A percentile compares a stretch with the other conserved stretches of the same genome.
Evolutionary conservation across 1,140 invertebrate genomes (phyloP).

Genomic region (Kradibia gibbosae): DNA sequence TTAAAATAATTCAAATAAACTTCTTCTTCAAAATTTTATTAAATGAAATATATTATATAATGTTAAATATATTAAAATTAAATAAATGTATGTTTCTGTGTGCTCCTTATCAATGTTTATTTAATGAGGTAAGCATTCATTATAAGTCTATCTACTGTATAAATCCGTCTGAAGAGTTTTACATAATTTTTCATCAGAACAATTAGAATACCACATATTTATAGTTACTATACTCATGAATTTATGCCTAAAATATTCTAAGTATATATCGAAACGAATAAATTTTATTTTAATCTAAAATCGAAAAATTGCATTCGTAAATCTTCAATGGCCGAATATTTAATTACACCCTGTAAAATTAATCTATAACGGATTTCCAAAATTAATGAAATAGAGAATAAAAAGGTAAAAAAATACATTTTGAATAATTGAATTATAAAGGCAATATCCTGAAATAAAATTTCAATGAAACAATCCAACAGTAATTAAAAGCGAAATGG

Average conservation of each 20-base stretch:
- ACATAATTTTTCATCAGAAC: background rate
- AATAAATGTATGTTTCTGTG: too few species aligned
- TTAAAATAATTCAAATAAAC: too few species aligned
- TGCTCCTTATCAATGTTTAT: background rate
- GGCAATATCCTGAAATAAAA: constrained; percentile 34
- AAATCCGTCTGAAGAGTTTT: background rate
- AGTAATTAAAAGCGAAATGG: constrained; percentile 42
- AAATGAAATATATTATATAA: too few species aligned
- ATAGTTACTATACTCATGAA: background rate
- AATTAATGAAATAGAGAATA: background rate
- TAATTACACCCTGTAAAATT: background rate
- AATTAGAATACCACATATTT: background rate
- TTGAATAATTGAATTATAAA: constrained; percentile 31
- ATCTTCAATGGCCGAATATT: background rate
- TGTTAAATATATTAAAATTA: too few species aligned
- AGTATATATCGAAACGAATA: background rate
- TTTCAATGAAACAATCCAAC: constrained; percentile 34
- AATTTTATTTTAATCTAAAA: background rate
- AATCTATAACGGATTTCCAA: background rate
- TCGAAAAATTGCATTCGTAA: background rate
- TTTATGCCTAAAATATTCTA: background rate
- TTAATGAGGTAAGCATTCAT: constrained; percentile 1
- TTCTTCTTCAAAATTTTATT: too few species aligned
- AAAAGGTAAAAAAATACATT: background rate
- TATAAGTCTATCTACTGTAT: background rate